phyloP scores from a whole-genome alignment of 30 jellyfish, hydroid and myxozoan genomes.

The Morbakka virulenta region DNA sequence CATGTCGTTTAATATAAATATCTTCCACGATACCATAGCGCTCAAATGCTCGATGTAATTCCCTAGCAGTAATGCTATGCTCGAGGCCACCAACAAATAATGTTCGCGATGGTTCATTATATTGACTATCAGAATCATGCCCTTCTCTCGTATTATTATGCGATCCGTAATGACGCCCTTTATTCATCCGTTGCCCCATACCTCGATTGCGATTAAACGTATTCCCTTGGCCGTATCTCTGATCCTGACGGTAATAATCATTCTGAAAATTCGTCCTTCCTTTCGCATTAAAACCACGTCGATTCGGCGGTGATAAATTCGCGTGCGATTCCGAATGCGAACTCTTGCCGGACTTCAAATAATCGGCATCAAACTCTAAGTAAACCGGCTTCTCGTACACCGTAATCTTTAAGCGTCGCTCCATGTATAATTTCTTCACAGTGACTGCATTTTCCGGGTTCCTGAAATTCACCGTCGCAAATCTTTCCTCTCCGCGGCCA shows the following conservation, averaged over 20 bases:
- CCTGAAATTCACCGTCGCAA: slow-evolving; percentile 74
- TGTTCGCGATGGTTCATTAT: slow-evolving; percentile 95
- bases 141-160: slow-evolving; percentile 52
- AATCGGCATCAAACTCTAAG: slow-evolving; percentile 78
- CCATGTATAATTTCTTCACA: slow-evolving; percentile 73
- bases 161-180: slow-evolving; percentile 34
- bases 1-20: slow-evolving; percentile 93
- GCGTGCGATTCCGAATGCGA: slow-evolving; percentile 51
- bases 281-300: slow-evolving; percentile 32
- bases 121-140: slow-evolving; percentile 63
- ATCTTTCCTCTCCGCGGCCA: slow-evolving; percentile 93
- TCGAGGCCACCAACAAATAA: slow-evolving; percentile 94
- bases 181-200: slow-evolving; percentile 48
- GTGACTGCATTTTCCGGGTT: slow-evolving; percentile 76
- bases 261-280: slow-evolving; percentile 37
- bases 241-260: slow-evolving; percentile 50
- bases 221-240: slow-evolving; percentile 50
- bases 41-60: slow-evolving; percentile 78
- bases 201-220: slow-evolving; percentile 67
- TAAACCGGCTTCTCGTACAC: slow-evolving; percentile 87
- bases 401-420: slow-evolving; percentile 79
- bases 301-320: slow-evolving; percentile 49
- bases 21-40: slow-evolving; percentile 91
- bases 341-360: slow-evolving; percentile 52
- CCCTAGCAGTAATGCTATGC: slow-evolving; percentile 60